Evolutionary conservation across 2,113 vertebrate genomes (phyloP), one percentile per base, ranked within the genome.

Genomic region (Ellobius talpinus): DNA sequence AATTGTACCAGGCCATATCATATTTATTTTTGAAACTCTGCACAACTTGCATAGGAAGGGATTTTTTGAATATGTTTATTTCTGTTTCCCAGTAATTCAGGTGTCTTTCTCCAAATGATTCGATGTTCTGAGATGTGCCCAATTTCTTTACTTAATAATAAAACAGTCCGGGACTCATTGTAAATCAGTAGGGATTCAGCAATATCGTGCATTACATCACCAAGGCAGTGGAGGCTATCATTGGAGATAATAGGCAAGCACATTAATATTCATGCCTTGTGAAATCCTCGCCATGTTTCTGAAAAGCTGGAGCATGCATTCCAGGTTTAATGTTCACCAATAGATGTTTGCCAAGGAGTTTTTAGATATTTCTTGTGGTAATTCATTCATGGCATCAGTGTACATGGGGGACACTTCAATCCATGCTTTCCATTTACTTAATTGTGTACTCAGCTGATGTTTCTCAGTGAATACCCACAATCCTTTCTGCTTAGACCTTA

Each of bases 251-350:
- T 97, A 97, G 97, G 96, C 89, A 97, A 82, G 87, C 68, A 31
- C 89, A 97, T 98, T 98, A 97, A 96, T 97, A 98, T 97, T 98
- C 96, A 97, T 96, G 96, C 73, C 86, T 87, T 96, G 52, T 81
- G 87, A 87, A 95, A 96, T 79, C 91, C 91, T 93, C 78, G 73
- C 89, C 89, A 65, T 91, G 39, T 94, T 95, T 96, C 91, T 96
- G 86, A 95, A 96, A 96, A 96, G 87, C 94, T 77, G 31, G 91
- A 96, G 94, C 94, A 97, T 95, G 61, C 87, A 94, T 97, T 93
- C 78, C 26, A 66, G 47, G 63, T 70, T 97, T 97, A 96, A 95
- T 88, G 93, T 77, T 97, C 89, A 93, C 47, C 65, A 91, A n/a
- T 92, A 87, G 73, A 92, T 78, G 52, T 85, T 95, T 87, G 84